phyloP scores from a whole-genome alignment of 2,113 vertebrate genomes.

The Phalacrocorax carbo region DNA sequence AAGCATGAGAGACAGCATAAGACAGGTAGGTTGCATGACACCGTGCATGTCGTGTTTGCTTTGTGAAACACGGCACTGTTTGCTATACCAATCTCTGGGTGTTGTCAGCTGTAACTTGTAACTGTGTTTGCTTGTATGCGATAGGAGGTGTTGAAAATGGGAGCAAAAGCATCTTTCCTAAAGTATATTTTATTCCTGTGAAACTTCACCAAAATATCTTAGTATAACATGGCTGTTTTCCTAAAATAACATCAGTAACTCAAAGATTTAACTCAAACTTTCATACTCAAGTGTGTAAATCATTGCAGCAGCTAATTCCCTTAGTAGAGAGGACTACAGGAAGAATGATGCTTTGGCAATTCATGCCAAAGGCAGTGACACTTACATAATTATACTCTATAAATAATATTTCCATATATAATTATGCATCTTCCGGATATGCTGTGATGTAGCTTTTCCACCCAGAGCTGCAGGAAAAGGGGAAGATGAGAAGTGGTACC shows the following conservation, averaged over 20 bases:
- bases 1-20: neutral
- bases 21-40: neutral
- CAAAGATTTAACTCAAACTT: neutral
- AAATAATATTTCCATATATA: neutral
- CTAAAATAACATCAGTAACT: neutral
- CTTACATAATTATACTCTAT: neutral
- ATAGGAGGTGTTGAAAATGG: neutral
- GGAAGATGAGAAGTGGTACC: neutral
- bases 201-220: neutral
- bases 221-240: neutral
- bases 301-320: neutral
- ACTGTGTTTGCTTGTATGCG: neutral
- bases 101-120: neutral
- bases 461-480: neutral
- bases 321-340: neutral
- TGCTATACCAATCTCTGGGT: neutral
- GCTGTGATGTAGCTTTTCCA: neutral
- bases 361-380: neutral
- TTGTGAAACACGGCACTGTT: neutral
- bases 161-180: neutral
- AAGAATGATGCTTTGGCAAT: neutral
- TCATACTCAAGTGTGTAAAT: neutral
- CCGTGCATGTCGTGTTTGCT: accelerated
- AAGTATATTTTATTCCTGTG: neutral
- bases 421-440: neutral